Percentiles rank a stretch among this genome's conserved stretches.
phyloP scores from a whole-genome alignment of 2,888 invertebrate species.

The Drosophila stalkeri region DNA sequence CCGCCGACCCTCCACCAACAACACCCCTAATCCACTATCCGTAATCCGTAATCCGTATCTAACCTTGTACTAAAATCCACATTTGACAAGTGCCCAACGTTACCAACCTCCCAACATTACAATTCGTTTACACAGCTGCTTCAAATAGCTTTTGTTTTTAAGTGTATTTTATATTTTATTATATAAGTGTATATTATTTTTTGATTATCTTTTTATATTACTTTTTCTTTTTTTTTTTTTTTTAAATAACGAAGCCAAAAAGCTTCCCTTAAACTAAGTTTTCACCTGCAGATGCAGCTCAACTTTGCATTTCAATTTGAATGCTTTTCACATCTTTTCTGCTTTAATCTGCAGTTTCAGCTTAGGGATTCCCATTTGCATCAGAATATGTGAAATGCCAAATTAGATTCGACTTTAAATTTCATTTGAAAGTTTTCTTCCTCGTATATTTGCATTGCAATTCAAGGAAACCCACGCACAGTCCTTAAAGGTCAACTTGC shows the following conservation, averaged over 20 bases:
- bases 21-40: constrained; percentile 17
- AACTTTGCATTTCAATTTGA: not conserved
- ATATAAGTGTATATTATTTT: not conserved
- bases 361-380: not conserved
- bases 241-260: not conserved
- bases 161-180: constrained; percentile 26
- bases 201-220: constrained; percentile 8
- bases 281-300: not conserved
- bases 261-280: not conserved
- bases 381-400: not conserved
- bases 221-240: not conserved
- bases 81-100: constrained; percentile 17
- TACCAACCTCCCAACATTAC: constrained; percentile 16
- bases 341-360: not conserved
- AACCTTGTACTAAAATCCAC: constrained; percentile 18
- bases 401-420: not conserved
- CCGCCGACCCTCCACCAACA: not conserved
- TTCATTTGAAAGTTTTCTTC: not conserved
- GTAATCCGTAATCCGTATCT: constrained; percentile 23
- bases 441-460: constrained; percentile 2
- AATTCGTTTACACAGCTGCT: constrained; percentile 25
- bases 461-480: constrained; percentile 1
- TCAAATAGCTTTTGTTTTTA: constrained; percentile 12
- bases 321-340: not conserved
- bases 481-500: constrained; percentile 37